Conservation (phyloP, 2,888 invertebrate species). For the Athalia circularis region DNA sequence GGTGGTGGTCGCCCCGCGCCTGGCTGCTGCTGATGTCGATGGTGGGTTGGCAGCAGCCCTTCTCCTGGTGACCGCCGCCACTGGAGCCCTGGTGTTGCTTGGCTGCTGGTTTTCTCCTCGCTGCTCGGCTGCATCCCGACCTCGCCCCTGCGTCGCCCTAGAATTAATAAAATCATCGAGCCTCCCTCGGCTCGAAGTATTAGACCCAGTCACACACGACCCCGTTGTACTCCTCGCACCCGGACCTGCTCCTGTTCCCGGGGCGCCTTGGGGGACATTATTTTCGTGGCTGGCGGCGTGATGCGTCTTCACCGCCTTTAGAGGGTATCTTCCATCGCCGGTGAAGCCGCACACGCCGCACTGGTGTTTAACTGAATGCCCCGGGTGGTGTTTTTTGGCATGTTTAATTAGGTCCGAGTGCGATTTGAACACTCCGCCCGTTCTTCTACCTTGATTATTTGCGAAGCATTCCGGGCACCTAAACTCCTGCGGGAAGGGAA, state of each 20-base stretch:
- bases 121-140: neutral
- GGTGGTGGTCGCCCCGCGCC: neutral
- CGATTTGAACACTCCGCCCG: neutral
- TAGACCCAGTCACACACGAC: neutral
- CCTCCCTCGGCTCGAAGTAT: conserved; percentile 12
- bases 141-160: neutral
- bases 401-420: neutral
- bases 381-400: neutral
- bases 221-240: neutral
- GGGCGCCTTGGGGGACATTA: too few relatives aligned
- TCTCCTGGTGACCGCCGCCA: neutral
- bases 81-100: neutral
- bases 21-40: neutral
- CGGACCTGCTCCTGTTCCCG: neutral
- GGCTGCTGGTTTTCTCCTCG: neutral
- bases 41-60: neutral
- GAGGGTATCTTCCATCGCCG: conserved; percentile 2
- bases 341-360: neutral
- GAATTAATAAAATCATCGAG: conserved; percentile 1
- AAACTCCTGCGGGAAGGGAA: conserved; percentile 9
- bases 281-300: neutral
- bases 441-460: neutral
- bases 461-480: neutral
- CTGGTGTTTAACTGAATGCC: neutral
- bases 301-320: conserved; percentile 6